A percentile compares a stretch with the other conserved stretches of the same genome.
Conservation (phyloP, 2,888 invertebrate genomes). For the Eupeodes luniger region DNA sequence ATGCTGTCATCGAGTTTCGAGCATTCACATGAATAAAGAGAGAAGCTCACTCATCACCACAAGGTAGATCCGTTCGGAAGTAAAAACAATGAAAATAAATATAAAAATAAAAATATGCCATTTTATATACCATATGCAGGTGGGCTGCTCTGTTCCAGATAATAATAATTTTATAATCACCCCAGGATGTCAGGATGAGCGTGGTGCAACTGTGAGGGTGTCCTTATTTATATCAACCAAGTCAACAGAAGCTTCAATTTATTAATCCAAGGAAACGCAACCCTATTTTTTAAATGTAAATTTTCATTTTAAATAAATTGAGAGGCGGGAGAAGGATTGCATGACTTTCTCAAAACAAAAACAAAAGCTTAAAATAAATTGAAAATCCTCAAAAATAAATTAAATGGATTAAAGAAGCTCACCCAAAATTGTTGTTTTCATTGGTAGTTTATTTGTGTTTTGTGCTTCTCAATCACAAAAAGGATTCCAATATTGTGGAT, state of each 20-base stretch:
- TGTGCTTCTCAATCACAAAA: not conserved
- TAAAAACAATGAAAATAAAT: not conserved
- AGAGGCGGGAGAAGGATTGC: not conserved
- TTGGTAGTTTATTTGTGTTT: not conserved
- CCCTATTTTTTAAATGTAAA: not conserved
- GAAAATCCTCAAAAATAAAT: constrained; percentile 1
- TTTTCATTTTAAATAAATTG: not conserved
- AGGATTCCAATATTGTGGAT: not conserved
- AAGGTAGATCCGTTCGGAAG: constrained; percentile 23
- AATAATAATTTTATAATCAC: constrained; percentile 9
- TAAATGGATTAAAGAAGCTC: not conserved
- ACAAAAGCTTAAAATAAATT: not conserved
- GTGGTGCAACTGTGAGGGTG: not conserved
- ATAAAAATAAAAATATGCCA: not conserved
- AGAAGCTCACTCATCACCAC: not conserved
- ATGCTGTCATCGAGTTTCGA: not conserved
- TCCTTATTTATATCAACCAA: not conserved
- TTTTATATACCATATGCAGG: constrained; percentile 24
- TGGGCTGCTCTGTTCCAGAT: constrained; percentile 5
- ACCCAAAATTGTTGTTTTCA: not conserved
- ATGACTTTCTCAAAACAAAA: not conserved
- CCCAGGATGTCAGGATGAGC: not conserved
- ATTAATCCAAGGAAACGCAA: not conserved
- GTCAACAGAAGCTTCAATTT: not conserved
- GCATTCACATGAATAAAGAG: not conserved